phyloP scores from a whole-genome alignment of 2,113 vertebrate species.

The Lota lota region DNA sequence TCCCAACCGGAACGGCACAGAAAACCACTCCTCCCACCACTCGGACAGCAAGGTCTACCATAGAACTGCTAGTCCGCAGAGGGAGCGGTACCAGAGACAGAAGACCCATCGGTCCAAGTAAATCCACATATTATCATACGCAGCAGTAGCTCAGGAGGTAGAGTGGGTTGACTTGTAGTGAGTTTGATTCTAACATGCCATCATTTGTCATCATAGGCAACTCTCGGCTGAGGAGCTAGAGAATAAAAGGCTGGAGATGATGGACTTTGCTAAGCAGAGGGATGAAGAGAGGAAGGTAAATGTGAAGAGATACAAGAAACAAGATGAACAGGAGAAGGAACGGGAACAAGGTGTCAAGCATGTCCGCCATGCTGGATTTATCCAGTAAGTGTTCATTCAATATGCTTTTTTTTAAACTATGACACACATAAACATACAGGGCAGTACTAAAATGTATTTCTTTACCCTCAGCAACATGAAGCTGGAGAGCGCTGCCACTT shows the following conservation, averaged over 20 bases:
- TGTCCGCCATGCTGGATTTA: slow-evolving; percentile 78
- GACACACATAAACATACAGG: background rate
- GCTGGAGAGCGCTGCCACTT: slow-evolving; percentile 86
- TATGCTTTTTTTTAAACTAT: background rate
- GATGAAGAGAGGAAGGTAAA: slow-evolving; percentile 84
- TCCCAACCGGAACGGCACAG: slow-evolving; percentile 44
- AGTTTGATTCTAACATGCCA: background rate
- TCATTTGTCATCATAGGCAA: slow-evolving; percentile 69
- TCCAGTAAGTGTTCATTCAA: slow-evolving; percentile 80
- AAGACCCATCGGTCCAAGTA: slow-evolving; percentile 77
- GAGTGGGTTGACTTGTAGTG: background rate
- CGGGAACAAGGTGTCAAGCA: slow-evolving; percentile 65
- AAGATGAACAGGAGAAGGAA: slow-evolving; percentile 81
- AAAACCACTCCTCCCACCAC: slow-evolving; percentile 39
- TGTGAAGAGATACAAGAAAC: slow-evolving; percentile 79
- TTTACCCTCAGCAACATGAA: slow-evolving; percentile 81
- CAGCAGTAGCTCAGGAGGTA: too few species aligned
- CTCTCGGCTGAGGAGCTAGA: slow-evolving; percentile 87
- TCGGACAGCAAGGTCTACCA: slow-evolving; percentile 55
- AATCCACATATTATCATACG: background rate
- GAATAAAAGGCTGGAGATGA: slow-evolving; percentile 83
- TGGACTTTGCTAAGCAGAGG: slow-evolving; percentile 86
- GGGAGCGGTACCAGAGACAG: slow-evolving; percentile 64
- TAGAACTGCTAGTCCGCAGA: slow-evolving; percentile 69
- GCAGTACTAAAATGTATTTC: slow-evolving; percentile 8